These are phyloP conservation scores for Macaria notata DNA, from an alignment of 2,888 invertebrate species.

Conservation along the genomic window DNA sequence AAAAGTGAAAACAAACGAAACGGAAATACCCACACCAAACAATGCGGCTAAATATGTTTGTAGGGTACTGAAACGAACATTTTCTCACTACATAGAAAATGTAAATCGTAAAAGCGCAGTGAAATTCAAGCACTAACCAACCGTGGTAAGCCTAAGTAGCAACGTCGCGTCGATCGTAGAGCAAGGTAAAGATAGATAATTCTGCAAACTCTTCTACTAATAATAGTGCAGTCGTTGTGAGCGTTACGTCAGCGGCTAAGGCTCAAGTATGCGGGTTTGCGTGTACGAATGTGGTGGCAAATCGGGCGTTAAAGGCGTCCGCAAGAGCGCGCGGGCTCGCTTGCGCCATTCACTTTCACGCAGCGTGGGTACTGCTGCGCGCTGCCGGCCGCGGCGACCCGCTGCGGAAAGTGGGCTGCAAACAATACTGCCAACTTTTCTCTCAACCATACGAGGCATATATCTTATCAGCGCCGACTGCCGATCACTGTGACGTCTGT, in stretches of 20 bases:
- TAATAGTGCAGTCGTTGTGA: slow-evolving; percentile 32
- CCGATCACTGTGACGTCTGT: slow-evolving; percentile 4
- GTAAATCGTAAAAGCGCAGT: slow-evolving; percentile 5
- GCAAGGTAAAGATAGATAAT: slow-evolving; percentile 16
- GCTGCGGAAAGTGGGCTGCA: slow-evolving; percentile 74
- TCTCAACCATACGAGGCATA: slow-evolving; percentile 62
- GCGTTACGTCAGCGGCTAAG: slow-evolving; percentile 48
- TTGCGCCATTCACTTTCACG: slow-evolving; percentile 79
- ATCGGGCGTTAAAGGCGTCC: slow-evolving; percentile 67
- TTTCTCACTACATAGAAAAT: neutral
- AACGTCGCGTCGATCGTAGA: slow-evolving; percentile 1
- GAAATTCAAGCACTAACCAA: neutral
- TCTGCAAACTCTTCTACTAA: slow-evolving; percentile 39
- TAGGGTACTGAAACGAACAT: no score
- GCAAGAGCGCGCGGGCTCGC: slow-evolving; percentile 52
- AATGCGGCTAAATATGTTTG: no score
- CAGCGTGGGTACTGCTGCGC: slow-evolving; percentile 46
- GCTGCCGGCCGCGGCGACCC: slow-evolving; percentile 38
- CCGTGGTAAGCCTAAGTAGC: neutral
- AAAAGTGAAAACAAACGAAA: no score
- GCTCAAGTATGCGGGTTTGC: slow-evolving; percentile 51
- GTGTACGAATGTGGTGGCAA: slow-evolving; percentile 63
- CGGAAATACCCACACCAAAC: no score
- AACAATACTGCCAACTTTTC: slow-evolving; percentile 70
- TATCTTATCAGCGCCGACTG: slow-evolving; percentile 44